Base-by-base conservation (phyloP, 2,113 vertebrate species). In the Myiagra hebetior region DNA sequence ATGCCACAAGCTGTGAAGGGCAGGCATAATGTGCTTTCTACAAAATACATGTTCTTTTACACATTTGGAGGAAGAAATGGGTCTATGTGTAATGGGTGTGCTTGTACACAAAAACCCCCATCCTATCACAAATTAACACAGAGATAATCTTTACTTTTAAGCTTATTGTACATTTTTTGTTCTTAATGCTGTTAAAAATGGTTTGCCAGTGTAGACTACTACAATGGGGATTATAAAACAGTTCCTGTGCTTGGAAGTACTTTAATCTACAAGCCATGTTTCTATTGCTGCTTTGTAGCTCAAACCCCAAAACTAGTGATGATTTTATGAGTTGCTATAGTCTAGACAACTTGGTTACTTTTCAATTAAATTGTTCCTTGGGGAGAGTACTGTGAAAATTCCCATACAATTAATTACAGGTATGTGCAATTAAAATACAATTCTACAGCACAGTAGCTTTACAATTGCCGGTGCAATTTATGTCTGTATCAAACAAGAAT, bases 261-360 rank as follows among this genome's bases (percentile, higher is more conserved):
- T 89, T 85, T 53, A 92, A 95, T 90, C 82, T 31, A 85, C 65
- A 91, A 91, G 93, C 65, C 75, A 46, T 35, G 84, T 95, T 97
- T 96, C 97, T 96, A 23, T 67, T 55, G 76, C 96, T 83, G 94
- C 94, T 96, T 96, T 97, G 95, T 95, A 97, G 95, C 95, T 72
- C 96, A 97, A 95, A 97, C 74, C 41, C 95, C 89, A 91, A 95
- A 95, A 97, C 89, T 85, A 97, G 97, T 60, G 96, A 98, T 97
- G 98, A 97, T 97, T 98, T 98, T 97, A 97, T 87, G 93, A 96
- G 97, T 95, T 93, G 94, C 85, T 82, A 57, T 28, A 90, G 98
- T 98, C 97, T 97, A 97, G 97, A 98, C 97, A 98, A 97, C 94
- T 96, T 12, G 13, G 95, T 96, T 95, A 91, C 96, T 98, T 97